Evolutionary conservation across 2,888 invertebrate species (phyloP).

Genomic region (Ommatoiulus sabulosus): DNA sequence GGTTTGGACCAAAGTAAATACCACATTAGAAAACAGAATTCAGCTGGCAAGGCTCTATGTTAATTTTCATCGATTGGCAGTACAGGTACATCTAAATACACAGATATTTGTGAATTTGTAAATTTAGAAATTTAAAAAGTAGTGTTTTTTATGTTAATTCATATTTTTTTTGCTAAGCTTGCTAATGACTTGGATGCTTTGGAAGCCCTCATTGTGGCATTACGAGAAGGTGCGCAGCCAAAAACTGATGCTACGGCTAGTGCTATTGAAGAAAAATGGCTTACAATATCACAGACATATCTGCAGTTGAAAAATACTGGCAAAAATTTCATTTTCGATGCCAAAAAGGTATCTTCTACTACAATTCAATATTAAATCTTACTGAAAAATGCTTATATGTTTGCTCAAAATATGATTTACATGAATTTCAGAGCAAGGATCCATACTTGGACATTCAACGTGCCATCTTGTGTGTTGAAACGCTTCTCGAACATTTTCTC

Average conservation of each 20-base stretch:
- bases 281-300: constrained; percentile 74
- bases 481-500: constrained; percentile 76
- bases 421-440: constrained; percentile 73
- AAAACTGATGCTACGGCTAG: constrained; percentile 68
- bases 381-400: neutral
- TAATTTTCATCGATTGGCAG: constrained; percentile 79
- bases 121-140: neutral
- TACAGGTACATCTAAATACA: constrained; percentile 68
- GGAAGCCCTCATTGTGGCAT: constrained; percentile 73
- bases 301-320: constrained; percentile 77
- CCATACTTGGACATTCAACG: constrained; percentile 77
- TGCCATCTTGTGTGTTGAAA: constrained; percentile 77
- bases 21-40: constrained; percentile 70
- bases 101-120: neutral
- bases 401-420: neutral
- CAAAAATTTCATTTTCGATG: constrained; percentile 76
- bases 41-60: constrained; percentile 77
- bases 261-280: constrained; percentile 75
- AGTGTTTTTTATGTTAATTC: neutral
- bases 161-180: constrained; percentile 65
- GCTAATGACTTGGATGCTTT: constrained; percentile 76
- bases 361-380: neutral
- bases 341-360: constrained; percentile 70
- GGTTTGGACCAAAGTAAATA: constrained; percentile 65
- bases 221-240: constrained; percentile 70